Evolutionary conservation across 2,113 vertebrate genomes (phyloP).

Genomic region (Gymnogyps californianus): DNA sequence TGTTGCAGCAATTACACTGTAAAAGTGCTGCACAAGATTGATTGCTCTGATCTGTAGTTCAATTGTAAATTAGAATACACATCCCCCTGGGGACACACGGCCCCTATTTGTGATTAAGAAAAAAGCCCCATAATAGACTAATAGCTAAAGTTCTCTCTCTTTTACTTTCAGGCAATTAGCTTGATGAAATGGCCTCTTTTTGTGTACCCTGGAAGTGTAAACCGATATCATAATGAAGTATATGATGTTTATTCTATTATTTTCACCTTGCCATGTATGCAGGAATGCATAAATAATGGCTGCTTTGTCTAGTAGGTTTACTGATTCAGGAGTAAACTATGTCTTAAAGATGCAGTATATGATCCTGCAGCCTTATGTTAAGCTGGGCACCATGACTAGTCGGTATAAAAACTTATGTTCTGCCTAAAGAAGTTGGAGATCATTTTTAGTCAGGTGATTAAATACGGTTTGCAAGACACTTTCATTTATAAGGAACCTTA

Average conservation of each 20-base stretch:
- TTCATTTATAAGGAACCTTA: background rate
- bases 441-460: background rate
- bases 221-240: conserved; percentile 91
- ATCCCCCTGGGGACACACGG: conserved; percentile 89
- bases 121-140: conserved; percentile 95
- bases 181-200: conserved; percentile 95
- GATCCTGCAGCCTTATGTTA: background rate
- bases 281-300: conserved; percentile 75
- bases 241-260: conserved; percentile 90
- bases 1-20: conserved; percentile 93
- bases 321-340: conserved; percentile 73
- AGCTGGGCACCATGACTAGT: background rate
- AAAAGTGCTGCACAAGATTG: conserved; percentile 94
- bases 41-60: conserved; percentile 99
- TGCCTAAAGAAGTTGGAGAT: background rate
- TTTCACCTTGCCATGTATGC: conserved; percentile 84
- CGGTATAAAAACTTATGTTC: background rate
- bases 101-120: conserved; percentile 99
- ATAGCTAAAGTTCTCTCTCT: conserved; percentile 95
- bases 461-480: background rate
- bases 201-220: conserved; percentile 87
- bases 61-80: conserved; percentile 99
- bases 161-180: conserved; percentile 98
- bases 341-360: conserved; percentile 72
- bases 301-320: conserved; percentile 73